Evolutionary conservation across 2,797 vertebrate species (phyloP).

Genomic region (Eulemur rubriventer): DNA sequence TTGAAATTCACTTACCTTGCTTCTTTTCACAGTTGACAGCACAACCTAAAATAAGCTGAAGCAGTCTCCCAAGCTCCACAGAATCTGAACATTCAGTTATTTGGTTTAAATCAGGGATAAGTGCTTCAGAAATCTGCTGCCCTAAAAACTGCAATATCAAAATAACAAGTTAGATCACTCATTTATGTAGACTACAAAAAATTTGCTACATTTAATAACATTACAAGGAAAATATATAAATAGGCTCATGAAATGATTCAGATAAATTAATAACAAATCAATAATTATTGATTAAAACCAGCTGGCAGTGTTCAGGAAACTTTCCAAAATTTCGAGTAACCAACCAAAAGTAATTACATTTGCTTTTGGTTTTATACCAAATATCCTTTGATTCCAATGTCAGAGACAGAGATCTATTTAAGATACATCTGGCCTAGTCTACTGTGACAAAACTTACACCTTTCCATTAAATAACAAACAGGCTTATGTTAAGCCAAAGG

Average conservation of each 20-base stretch:
- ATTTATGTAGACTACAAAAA: not conserved
- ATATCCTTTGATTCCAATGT: not conserved
- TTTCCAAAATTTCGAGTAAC: slow-evolving; percentile 20
- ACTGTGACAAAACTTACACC: not conserved
- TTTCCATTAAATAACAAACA: slow-evolving; percentile 13
- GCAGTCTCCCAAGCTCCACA: slow-evolving; percentile 92
- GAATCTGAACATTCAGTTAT: slow-evolving; percentile 92
- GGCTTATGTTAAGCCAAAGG: not conserved
- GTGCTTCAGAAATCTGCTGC: slow-evolving; percentile 94
- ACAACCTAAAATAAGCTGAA: slow-evolving; percentile 97
- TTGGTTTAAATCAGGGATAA: slow-evolving; percentile 91
- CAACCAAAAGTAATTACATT: not conserved
- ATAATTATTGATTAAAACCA: slow-evolving; percentile 22
- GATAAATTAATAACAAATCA: slow-evolving; percentile 40
- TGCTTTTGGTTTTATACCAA: not conserved
- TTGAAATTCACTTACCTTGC: slow-evolving; percentile 88
- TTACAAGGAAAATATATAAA: slow-evolving; percentile 29
- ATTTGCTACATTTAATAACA: not conserved
- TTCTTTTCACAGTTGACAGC: slow-evolving; percentile 97
- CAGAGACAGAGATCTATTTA: not conserved
- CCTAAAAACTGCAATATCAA: slow-evolving; percentile 88
- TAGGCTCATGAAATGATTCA: slow-evolving; percentile 9
- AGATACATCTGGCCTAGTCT: not conserved
- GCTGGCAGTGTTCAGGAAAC: not conserved
- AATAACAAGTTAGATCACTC: not conserved